Percentiles rank a stretch among this genome's conserved stretches.
Conservation (phyloP, 2,888 invertebrate species). For the Drosophila conformis region DNA sequence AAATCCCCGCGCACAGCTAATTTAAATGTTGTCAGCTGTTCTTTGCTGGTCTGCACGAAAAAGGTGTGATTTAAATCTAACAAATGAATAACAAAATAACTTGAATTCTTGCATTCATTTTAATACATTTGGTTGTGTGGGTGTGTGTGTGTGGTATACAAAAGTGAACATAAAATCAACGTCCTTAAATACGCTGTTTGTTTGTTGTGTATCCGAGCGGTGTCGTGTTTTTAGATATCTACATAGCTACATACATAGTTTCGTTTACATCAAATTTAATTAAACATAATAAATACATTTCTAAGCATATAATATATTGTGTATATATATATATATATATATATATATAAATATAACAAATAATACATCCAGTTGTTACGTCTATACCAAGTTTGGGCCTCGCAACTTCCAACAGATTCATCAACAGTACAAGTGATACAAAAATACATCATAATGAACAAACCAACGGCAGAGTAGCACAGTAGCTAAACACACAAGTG, state of each 20-base stretch:
- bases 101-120: slow-evolving; percentile 58
- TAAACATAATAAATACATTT: slow-evolving; percentile 77
- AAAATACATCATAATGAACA: slow-evolving; percentile 69
- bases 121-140: slow-evolving; percentile 72
- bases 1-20: neutral
- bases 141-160: slow-evolving; percentile 53
- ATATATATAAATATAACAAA: slow-evolving; percentile 71
- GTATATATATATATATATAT: slow-evolving; percentile 53
- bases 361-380: slow-evolving; percentile 67
- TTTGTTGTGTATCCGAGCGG: slow-evolving; percentile 25
- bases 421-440: slow-evolving; percentile 69
- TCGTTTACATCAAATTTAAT: slow-evolving; percentile 62
- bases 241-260: slow-evolving; percentile 72
- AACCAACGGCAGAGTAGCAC: slow-evolving; percentile 41
- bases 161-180: slow-evolving; percentile 74
- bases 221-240: slow-evolving; percentile 58
- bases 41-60: neutral
- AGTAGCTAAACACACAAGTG: slow-evolving; percentile 34
- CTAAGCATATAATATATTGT: slow-evolving; percentile 58
- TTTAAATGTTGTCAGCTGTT: neutral
- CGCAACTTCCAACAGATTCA: slow-evolving; percentile 46
- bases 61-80: neutral
- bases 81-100: neutral
- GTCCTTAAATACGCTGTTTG: slow-evolving; percentile 42
- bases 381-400: slow-evolving; percentile 33